phyloP scores from a whole-genome alignment of 2,113 vertebrate species.

The Actenoides lindsayi region DNA sequence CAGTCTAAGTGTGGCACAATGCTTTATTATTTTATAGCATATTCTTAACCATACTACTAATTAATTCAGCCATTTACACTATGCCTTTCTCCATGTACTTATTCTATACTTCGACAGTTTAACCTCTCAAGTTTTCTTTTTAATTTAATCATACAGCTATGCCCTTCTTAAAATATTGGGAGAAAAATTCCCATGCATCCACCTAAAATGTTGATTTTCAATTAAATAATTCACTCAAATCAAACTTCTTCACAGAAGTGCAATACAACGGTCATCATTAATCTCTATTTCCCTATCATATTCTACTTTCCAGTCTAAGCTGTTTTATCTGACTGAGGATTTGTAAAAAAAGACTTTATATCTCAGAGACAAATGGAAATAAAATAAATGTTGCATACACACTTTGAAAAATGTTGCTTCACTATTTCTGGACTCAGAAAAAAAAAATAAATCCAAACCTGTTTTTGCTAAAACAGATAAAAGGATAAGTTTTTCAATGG shows the following conservation, averaged over 20 bases:
- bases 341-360: background rate
- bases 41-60: background rate
- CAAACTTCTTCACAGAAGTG: background rate
- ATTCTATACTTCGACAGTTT: background rate
- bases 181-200: background rate
- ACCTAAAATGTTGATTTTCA: background rate
- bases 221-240: background rate
- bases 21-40: background rate
- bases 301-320: background rate
- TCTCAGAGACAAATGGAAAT: background rate
- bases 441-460: background rate
- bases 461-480: background rate
- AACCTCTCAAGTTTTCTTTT: background rate
- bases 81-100: background rate
- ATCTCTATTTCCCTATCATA: background rate
- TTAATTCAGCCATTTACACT: background rate
- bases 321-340: background rate
- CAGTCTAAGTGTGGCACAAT: background rate
- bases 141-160: background rate
- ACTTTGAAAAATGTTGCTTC: background rate
- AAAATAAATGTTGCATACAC: background rate
- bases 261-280: background rate
- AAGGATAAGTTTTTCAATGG: background rate
- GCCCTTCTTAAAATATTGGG: background rate
- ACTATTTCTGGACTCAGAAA: background rate